Evolutionary conservation across 2,888 invertebrate genomes (phyloP).

Genomic region (Ctenicera cuprea): DNA sequence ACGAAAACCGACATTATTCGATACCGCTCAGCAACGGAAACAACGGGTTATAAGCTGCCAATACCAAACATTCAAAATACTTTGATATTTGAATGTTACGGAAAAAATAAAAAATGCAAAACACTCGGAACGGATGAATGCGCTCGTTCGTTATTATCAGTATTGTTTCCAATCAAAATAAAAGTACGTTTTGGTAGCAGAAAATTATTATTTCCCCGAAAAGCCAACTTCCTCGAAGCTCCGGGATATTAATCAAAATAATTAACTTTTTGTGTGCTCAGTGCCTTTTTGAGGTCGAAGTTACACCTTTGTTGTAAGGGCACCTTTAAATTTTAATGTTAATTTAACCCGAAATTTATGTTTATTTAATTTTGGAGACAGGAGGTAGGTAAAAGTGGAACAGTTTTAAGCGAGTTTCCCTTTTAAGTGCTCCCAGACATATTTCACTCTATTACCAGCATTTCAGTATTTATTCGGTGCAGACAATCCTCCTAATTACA

Average conservation of each 20-base stretch:
- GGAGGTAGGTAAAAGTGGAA: conserved; percentile 18
- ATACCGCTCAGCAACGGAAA: conserved; percentile 21
- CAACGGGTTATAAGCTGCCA: conserved; percentile 20
- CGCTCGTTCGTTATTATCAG: background rate
- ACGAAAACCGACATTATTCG: conserved; percentile 34
- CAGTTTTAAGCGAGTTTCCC: conserved; percentile 22
- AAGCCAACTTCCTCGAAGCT: conserved; percentile 1
- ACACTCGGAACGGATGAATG: background rate
- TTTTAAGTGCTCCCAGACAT: conserved; percentile 15
- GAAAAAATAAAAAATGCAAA: conserved; percentile 1
- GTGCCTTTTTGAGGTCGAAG: conserved; percentile 18
- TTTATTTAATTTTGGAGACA: conserved; percentile 26
- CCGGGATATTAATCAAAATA: conserved; percentile 17
- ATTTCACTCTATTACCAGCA: conserved; percentile 27
- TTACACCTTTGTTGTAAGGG: conserved; percentile 23
- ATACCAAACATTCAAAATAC: conserved; percentile 5
- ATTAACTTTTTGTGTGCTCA: conserved; percentile 7
- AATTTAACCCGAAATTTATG: conserved; percentile 31
- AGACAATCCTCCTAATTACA: conserved; percentile 33
- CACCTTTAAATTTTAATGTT: conserved; percentile 29
- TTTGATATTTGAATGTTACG: conserved; percentile 10
- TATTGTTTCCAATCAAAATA: background rate
- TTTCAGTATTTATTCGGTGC: conserved; percentile 24
- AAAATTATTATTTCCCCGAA: background rate
- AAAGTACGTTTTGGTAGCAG: background rate